A percentile compares a stretch with the other conserved stretches of the same genome.
Evolutionary conservation across 1,140 invertebrate species (phyloP).

Genomic region (Venturia canescens): DNA sequence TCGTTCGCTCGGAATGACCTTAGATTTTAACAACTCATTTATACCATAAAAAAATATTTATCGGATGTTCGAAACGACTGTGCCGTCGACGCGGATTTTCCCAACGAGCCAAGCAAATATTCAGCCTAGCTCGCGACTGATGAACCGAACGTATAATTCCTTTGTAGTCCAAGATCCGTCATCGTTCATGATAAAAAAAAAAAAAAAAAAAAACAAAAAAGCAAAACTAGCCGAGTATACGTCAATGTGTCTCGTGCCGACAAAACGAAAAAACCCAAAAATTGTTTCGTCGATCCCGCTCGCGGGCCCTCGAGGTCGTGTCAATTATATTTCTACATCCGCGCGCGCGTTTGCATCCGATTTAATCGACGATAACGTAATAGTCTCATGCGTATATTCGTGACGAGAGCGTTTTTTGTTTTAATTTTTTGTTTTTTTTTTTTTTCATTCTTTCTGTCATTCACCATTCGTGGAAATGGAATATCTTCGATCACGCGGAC

Average conservation of each 20-base stretch:
- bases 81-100: too few species aligned
- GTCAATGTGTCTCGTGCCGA: background rate
- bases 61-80: too few species aligned
- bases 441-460: background rate
- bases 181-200: background rate
- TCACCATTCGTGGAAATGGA: background rate
- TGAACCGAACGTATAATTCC: background rate
- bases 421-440: background rate
- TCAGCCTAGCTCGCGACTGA: background rate
- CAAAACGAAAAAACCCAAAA: background rate
- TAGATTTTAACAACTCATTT: too few species aligned
- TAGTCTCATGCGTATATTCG: background rate
- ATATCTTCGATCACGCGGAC: background rate
- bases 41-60: too few species aligned
- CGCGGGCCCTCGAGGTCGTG: background rate
- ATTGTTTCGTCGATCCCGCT: conserved; percentile 9
- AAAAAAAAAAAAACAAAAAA: too few species aligned
- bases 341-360: background rate
- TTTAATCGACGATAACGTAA: background rate
- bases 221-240: background rate
- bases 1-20: too few species aligned
- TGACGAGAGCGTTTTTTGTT: background rate
- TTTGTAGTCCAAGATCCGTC: background rate
- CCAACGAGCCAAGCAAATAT: background rate
- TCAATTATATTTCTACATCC: conserved; percentile 18